These are phyloP conservation scores for Salminus brasiliensis DNA, from an alignment of 2,113 vertebrate genomes.

Conservation along the genomic window DNA sequence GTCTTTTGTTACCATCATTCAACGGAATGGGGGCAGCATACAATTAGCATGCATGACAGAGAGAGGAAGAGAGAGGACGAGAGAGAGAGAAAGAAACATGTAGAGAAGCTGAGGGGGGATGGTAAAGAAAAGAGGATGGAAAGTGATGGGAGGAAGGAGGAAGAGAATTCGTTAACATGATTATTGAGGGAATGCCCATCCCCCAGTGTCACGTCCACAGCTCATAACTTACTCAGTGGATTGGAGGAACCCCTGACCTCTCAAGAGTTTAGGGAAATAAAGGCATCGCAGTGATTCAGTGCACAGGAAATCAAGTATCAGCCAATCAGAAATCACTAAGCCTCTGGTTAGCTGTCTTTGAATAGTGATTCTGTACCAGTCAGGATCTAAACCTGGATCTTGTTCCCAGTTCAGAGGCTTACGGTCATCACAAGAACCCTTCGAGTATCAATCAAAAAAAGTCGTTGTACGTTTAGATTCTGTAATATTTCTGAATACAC, in stretches of 20 bases:
- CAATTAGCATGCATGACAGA: neutral
- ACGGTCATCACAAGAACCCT: no score
- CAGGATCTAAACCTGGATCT: no score
- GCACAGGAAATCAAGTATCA: no score
- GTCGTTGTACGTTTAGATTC: no score
- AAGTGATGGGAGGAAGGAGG: constrained; percentile 57
- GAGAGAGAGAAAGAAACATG: neutral
- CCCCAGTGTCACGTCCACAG: constrained; percentile 50
- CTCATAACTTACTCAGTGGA: neutral
- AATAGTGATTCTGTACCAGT: no score
- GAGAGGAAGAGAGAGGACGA: neutral
- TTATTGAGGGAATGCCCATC: constrained; percentile 67
- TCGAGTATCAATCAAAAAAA: no score
- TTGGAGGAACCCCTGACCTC: constrained; percentile 1
- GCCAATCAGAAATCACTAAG: no score
- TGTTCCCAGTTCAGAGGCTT: no score
- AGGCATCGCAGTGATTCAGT: neutral
- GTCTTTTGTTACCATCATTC: neutral
- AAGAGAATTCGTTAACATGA: constrained; percentile 68
- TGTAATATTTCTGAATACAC: no score
- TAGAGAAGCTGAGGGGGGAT: neutral
- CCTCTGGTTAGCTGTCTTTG: no score
- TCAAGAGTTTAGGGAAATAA: constrained; percentile 29
- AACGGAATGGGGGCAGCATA: neutral
- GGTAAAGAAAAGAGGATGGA: constrained; percentile 47